phyloP scores from a whole-genome alignment of 2,113 vertebrate genomes.

The Eira barbara region DNA sequence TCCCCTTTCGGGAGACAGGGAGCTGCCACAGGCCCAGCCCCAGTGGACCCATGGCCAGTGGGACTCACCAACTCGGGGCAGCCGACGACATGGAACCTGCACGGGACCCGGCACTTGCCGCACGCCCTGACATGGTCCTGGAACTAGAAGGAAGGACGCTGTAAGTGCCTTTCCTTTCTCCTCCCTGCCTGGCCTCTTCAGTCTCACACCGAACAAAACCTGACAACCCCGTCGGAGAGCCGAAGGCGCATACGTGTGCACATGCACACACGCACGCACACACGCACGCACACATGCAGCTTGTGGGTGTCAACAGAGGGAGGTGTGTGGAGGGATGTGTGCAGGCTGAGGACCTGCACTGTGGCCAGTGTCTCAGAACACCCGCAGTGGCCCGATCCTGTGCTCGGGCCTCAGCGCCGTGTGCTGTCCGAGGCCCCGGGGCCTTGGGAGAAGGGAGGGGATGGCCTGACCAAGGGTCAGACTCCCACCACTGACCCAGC shows the following conservation, averaged over 20 bases:
- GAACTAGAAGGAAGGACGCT: conserved; percentile 80
- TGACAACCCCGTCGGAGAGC: too few species aligned
- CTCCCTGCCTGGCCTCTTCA: fast-evolving
- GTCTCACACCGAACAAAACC: fast-evolving
- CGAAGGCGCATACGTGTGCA: not conserved
- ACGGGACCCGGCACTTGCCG: conserved; percentile 85
- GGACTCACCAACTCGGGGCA: conserved; percentile 85
- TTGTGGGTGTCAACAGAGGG: too few species aligned
- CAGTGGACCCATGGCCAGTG: not conserved
- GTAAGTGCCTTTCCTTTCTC: fast-evolving
- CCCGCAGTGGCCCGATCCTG: fast-evolving
- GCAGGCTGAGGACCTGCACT: not conserved
- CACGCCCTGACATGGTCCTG: conserved; percentile 88
- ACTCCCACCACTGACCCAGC: fast-evolving
- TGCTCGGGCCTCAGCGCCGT: fast-evolving
- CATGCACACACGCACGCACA: too few species aligned
- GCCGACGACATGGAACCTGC: conserved; percentile 88
- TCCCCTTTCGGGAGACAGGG: not conserved
- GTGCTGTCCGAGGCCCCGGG: not conserved
- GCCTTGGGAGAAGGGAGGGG: not conserved
- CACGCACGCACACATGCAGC: fast-evolving
- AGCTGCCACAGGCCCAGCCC: too few species aligned
- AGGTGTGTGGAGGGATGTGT: not conserved
- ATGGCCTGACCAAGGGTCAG: not conserved
- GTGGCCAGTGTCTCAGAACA: fast-evolving